Evolutionary conservation across 2,113 vertebrate species (phyloP).

Genomic region (Gambusia affinis): DNA sequence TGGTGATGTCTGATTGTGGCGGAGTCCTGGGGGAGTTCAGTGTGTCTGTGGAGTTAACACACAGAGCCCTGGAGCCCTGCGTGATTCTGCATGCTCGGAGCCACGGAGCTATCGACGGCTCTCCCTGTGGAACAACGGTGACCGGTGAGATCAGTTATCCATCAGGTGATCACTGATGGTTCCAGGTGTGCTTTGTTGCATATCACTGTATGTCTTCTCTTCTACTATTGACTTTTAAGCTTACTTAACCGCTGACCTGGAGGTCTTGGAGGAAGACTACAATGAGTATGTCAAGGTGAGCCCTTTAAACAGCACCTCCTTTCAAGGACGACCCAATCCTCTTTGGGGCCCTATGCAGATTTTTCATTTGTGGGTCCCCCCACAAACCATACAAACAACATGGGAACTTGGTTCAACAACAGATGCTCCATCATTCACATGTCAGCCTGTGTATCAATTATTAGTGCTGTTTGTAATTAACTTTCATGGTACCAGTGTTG

Average conservation of each 20-base stretch:
- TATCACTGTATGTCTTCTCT: neutral
- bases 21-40: conserved; percentile 79
- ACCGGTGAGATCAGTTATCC: conserved; percentile 70
- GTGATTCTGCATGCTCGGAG: conserved; percentile 82
- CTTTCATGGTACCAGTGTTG: no score
- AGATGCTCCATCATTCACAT: no score
- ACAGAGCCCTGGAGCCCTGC: conserved; percentile 65
- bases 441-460: no score
- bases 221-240: conserved; percentile 64
- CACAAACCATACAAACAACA: no score
- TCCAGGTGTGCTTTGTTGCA: neutral
- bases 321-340: no score
- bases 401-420: no score
- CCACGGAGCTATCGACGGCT: conserved; percentile 68
- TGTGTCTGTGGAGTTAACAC: conserved; percentile 72
- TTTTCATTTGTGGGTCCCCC: no score
- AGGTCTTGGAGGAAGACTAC: conserved; percentile 83
- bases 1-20: conserved; percentile 72
- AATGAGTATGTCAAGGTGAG: conserved; percentile 86
- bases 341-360: no score
- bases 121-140: conserved; percentile 81
- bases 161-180: neutral
- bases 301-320: neutral
- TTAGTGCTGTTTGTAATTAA: no score
- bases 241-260: conserved; percentile 78